Evolutionary conservation across 53 echinoderm and acorn worm genomes (phyloP).

Genomic region (Echinarachnius parma): DNA sequence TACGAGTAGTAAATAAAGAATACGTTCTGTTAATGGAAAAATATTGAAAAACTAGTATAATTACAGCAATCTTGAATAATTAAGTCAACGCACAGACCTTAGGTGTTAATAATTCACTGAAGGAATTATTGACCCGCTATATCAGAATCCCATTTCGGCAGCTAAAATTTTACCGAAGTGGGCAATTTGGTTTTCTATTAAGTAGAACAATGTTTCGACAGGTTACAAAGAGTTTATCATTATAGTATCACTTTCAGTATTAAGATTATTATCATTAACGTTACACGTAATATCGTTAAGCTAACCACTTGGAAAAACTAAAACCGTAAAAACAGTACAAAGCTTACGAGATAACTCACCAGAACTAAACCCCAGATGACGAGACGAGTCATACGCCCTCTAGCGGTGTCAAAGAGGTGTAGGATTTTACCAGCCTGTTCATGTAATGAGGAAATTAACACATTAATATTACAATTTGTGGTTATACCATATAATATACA

Average conservation of each 20-base stretch:
- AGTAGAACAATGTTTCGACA: too few species aligned
- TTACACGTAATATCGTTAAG: too few species aligned
- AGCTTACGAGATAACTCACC: slow-evolving; percentile 31
- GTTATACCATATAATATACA: too few species aligned
- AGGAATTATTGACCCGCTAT: neutral
- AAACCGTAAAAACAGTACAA: too few species aligned
- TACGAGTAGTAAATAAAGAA: neutral
- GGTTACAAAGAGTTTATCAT: too few species aligned
- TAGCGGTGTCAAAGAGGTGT: slow-evolving; percentile 40
- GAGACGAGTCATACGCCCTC: slow-evolving; percentile 46
- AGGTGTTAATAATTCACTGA: neutral
- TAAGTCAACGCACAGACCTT: too few species aligned
- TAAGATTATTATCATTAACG: too few species aligned
- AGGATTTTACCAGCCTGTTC: slow-evolving; percentile 60
- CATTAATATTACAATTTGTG: too few species aligned
- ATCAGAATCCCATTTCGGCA: neutral
- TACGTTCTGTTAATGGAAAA: neutral
- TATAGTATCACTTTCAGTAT: too few species aligned
- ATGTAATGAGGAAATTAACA: too few species aligned
- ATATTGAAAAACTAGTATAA: neutral
- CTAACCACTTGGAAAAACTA: too few species aligned
- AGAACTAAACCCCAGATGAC: slow-evolving; percentile 47
- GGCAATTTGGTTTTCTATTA: too few species aligned
- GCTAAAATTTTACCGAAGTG: neutral
- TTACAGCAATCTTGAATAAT: neutral